Percentiles rank a stretch among this genome's conserved stretches.
phyloP scores from a whole-genome alignment of 2,888 invertebrate genomes.

The Plagiodera versicolora region DNA sequence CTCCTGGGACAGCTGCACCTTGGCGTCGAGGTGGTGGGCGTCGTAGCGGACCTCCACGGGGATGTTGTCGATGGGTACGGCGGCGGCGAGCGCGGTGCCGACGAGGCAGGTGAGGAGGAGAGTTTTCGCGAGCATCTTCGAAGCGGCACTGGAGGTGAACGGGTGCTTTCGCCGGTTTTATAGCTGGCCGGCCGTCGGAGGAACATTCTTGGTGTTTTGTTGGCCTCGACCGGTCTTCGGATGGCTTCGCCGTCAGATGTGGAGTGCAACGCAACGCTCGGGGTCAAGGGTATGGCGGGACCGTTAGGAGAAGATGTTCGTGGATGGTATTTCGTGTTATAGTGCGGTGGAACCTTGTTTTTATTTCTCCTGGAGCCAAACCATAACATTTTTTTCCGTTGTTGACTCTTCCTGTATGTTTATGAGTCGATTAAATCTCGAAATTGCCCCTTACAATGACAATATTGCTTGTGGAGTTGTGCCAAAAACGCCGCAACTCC shows the following conservation, averaged over 20 bases:
- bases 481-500: no score
- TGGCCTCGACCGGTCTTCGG: conserved; percentile 27
- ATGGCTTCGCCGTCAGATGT: conserved; percentile 20
- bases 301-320: conserved; percentile 27
- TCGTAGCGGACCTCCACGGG: conserved; percentile 49
- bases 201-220: conserved; percentile 25
- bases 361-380: background rate
- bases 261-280: conserved; percentile 24
- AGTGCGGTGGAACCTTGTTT: background rate
- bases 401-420: no score
- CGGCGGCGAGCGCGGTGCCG: conserved; percentile 18
- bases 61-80: conserved; percentile 40
- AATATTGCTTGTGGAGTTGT: no score
- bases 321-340: background rate
- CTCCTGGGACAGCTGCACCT: conserved; percentile 41
- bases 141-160: conserved; percentile 20
- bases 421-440: no score
- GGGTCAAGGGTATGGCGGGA: conserved; percentile 30
- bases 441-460: no score
- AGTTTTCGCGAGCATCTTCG: conserved; percentile 26
- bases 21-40: conserved; percentile 42
- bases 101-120: conserved; percentile 29
- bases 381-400: no score
- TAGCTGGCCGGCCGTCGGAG: conserved; percentile 40
- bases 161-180: conserved; percentile 50